A percentile compares a stretch with the other conserved stretches of the same genome.
phyloP scores from a whole-genome alignment of 2,113 vertebrate species.

The Cebus imitator region DNA sequence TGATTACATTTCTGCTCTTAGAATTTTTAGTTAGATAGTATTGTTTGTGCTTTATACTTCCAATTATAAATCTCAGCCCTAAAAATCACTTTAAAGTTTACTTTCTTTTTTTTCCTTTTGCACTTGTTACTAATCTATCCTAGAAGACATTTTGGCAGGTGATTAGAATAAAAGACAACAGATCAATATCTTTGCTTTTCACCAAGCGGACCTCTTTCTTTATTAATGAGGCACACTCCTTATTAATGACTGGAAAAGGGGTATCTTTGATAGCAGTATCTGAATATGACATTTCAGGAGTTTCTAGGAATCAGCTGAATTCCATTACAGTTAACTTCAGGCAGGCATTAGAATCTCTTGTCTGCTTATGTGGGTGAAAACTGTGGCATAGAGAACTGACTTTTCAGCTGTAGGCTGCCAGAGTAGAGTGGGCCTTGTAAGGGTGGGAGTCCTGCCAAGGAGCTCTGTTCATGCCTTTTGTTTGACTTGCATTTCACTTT shows the following conservation, averaged over 20 bases:
- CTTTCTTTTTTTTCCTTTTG: neutral
- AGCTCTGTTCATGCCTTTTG: neutral
- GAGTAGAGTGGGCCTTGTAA: neutral
- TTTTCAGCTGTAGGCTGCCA: neutral
- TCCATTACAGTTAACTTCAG: neutral
- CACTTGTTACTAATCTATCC: neutral
- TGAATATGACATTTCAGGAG: neutral
- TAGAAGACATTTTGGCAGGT: neutral
- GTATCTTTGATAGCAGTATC: neutral
- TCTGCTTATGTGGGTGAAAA: neutral
- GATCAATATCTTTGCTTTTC: slow-evolving; percentile 18
- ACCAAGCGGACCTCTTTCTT: neutral
- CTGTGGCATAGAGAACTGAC: neutral
- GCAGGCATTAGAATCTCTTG: neutral
- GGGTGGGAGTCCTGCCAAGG: neutral
- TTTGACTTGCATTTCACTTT: slow-evolving; percentile 3
- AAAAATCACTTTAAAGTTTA: neutral
- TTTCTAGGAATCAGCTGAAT: neutral
- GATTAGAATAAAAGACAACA: slow-evolving; percentile 31
- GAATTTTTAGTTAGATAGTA: neutral
- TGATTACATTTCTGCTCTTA: neutral
- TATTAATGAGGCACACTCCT: neutral
- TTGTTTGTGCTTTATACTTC: slow-evolving; percentile 19
- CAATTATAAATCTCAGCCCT: neutral
- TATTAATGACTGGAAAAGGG: slow-evolving; percentile 8